Conservation (phyloP, 1,140 invertebrate species). For the Drosophila pruinosa region DNA sequence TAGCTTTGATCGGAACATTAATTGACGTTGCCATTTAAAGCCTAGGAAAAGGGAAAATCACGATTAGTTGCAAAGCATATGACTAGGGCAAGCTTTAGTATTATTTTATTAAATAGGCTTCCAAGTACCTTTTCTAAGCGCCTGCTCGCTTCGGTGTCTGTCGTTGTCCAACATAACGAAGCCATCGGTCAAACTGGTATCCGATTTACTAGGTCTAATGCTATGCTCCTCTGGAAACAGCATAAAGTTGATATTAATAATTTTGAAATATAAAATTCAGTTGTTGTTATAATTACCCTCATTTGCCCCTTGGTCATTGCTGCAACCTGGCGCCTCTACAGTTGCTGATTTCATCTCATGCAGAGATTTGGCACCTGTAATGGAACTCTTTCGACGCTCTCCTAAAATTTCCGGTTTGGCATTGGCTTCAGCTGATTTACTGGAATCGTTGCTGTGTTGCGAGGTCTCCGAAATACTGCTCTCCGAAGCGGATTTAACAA, state of each 20-base stretch:
- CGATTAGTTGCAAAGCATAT: not conserved
- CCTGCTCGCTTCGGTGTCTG: slow-evolving; percentile 84
- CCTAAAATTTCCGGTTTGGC: slow-evolving; percentile 25
- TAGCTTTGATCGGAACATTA: slow-evolving; percentile 97
- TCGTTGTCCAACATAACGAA: slow-evolving; percentile 90
- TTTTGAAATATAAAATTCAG: not conserved
- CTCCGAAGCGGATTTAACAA: slow-evolving; percentile 92
- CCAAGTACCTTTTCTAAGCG: slow-evolving; percentile 85
- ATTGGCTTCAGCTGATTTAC: slow-evolving; percentile 87
- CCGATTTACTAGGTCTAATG: slow-evolving; percentile 92
- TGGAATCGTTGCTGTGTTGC: slow-evolving; percentile 88
- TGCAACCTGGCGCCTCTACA: slow-evolving; percentile 48
- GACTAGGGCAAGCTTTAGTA: not conserved
- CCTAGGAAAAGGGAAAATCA: slow-evolving; percentile 83
- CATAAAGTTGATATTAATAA: not conserved
- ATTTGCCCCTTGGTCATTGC: slow-evolving; percentile 43
- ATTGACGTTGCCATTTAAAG: slow-evolving; percentile 95
- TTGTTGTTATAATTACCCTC: slow-evolving; percentile 48
- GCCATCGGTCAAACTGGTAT: slow-evolving; percentile 94
- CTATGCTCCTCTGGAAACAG: slow-evolving; percentile 76
- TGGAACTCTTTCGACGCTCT: slow-evolving; percentile 70
- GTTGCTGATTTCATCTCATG: slow-evolving; percentile 81
- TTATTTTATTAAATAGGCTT: not conserved
- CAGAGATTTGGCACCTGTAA: slow-evolving; percentile 77
- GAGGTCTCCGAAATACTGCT: slow-evolving; percentile 91